Evolutionary conservation across 2,113 vertebrate species (phyloP).

Genomic region (Poicephalus gulielmi): DNA sequence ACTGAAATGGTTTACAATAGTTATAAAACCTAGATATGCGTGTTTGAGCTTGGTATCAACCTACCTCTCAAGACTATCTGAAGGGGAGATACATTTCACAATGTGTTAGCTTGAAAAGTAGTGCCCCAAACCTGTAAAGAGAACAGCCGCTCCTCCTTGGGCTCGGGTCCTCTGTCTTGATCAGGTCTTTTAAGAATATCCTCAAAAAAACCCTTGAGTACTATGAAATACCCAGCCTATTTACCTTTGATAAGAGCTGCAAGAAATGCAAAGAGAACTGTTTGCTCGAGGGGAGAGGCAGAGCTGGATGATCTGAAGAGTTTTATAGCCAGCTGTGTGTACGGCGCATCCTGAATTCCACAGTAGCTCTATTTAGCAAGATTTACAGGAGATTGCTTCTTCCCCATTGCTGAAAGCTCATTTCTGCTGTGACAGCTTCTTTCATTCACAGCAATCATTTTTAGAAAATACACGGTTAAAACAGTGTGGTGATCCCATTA

Average conservation of each 20-base stretch:
- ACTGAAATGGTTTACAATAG: not conserved
- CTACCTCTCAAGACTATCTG: not conserved
- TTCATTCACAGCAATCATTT: not conserved
- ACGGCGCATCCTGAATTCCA: conserved; percentile 31
- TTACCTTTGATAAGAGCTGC: conserved; percentile 59
- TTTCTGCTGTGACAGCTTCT: not conserved
- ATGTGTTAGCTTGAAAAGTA: not conserved
- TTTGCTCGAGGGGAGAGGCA: conserved; percentile 56
- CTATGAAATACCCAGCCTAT: conserved; percentile 20
- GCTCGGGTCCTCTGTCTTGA: not conserved
- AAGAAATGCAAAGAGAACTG: conserved; percentile 55
- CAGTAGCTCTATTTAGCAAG: not conserved
- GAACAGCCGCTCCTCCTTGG: not conserved
- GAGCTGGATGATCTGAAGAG: conserved; percentile 29
- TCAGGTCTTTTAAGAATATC: conserved; percentile 11
- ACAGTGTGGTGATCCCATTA: not conserved
- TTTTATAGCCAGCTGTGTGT: conserved; percentile 45
- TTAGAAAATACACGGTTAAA: not conserved
- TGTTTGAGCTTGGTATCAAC: not conserved
- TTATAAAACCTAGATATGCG: not conserved
- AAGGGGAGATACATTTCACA: not conserved
- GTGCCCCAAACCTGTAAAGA: not conserved
- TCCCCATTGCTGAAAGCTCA: not conserved
- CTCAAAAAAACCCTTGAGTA: not conserved
- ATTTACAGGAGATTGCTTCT: not conserved